Evolutionary conservation across 2,888 invertebrate species (phyloP).

Genomic region (Pseudanteris insignis): DNA sequence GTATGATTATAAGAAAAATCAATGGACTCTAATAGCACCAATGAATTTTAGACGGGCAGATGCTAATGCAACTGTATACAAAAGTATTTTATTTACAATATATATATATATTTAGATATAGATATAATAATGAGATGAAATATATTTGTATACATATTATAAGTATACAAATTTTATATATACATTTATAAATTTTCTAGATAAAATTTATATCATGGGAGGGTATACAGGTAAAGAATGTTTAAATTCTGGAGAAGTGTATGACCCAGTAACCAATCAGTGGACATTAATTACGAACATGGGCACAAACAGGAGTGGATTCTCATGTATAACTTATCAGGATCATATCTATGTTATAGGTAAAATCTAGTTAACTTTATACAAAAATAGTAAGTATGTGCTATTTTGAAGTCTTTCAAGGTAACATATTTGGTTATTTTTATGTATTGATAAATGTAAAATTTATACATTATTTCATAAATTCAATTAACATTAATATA

Average conservation of each 20-base stretch:
- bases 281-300: slow-evolving; percentile 85
- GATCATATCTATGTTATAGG: slow-evolving; percentile 74
- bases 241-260: slow-evolving; percentile 84
- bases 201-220: slow-evolving; percentile 82
- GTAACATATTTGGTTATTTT: too few relatives aligned
- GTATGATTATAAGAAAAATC: slow-evolving; percentile 84
- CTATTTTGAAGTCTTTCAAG: neutral
- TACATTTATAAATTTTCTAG: too few relatives aligned
- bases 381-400: neutral
- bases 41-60: slow-evolving; percentile 92
- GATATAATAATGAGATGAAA: too few relatives aligned
- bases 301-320: slow-evolving; percentile 89
- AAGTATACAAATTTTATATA: too few relatives aligned
- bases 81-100: slow-evolving; percentile 68
- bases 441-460: neutral
- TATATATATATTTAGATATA: neutral
- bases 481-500: too few relatives aligned
- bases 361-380: too few relatives aligned
- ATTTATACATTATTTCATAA: too few relatives aligned
- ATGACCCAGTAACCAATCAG: slow-evolving; percentile 80
- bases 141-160: too few relatives aligned
- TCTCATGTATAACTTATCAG: slow-evolving; percentile 88
- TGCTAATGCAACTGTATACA: slow-evolving; percentile 84
- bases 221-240: slow-evolving; percentile 94
- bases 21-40: slow-evolving; percentile 86